A percentile compares a stretch with the other conserved stretches of the same genome.
phyloP scores from a whole-genome alignment of 2,797 vertebrate species.

The Spondyliosoma cantharus region DNA sequence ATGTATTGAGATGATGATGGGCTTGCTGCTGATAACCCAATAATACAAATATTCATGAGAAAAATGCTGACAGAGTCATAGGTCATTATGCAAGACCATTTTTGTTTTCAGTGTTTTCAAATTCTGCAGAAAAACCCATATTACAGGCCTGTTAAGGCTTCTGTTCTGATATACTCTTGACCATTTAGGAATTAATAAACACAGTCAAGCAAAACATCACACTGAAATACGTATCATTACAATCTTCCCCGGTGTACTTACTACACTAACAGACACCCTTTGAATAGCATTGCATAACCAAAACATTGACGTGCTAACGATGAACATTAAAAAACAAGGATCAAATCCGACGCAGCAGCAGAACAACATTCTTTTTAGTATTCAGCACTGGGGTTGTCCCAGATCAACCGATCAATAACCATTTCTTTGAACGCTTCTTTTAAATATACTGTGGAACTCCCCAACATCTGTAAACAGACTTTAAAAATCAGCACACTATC shows the following conservation, averaged over 20 bases:
- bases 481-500: background rate
- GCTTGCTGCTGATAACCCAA: constrained; percentile 20
- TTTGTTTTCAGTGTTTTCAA: constrained; percentile 2
- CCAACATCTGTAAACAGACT: background rate
- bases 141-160: background rate
- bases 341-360: background rate
- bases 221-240: background rate
- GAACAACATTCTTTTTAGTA: background rate
- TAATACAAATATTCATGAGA: constrained; percentile 23
- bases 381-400: too few relatives aligned
- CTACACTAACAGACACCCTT: background rate
- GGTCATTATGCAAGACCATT: constrained; percentile 16
- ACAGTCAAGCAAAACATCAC: background rate
- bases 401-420: too few relatives aligned
- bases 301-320: background rate
- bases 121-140: background rate
- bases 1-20: constrained; percentile 28
- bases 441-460: background rate
- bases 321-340: too few relatives aligned
- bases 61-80: constrained; percentile 21
- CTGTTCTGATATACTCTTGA: background rate
- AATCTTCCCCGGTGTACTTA: too few relatives aligned
- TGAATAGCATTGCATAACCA: background rate
- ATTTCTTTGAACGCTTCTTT: background rate
- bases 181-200: background rate